These are phyloP conservation scores for Euglossa dilemma DNA, from an alignment of 1,140 invertebrate genomes.

Conservation along the genomic window DNA sequence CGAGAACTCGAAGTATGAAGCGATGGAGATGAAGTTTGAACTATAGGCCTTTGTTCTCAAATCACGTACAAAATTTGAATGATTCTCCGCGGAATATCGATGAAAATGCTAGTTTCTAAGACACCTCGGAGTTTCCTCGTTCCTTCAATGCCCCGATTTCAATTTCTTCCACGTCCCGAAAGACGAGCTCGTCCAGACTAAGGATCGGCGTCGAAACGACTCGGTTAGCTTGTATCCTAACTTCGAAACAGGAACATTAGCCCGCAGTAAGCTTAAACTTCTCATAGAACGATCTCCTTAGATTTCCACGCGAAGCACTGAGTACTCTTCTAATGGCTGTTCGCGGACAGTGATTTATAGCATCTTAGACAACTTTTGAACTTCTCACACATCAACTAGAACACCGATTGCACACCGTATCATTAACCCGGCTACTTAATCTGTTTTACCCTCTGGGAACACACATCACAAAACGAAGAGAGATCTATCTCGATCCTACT, in stretches of 20 bases:
- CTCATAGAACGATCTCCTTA: background rate
- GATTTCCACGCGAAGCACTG: background rate
- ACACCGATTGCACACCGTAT: background rate
- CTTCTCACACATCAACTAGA: background rate
- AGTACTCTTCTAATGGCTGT: background rate
- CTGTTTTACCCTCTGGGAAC: background rate
- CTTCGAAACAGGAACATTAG: background rate
- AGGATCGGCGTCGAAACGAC: too few species aligned
- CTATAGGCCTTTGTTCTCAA: conserved; percentile 16
- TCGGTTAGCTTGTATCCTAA: background rate
- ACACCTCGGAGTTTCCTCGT: background rate
- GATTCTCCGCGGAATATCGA: background rate
- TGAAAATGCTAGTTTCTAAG: background rate
- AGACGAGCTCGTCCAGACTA: background rate
- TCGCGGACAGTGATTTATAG: background rate
- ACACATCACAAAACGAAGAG: background rate
- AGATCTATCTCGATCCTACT: background rate
- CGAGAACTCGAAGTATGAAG: background rate
- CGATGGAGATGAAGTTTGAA: background rate
- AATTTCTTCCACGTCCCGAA: too few species aligned
- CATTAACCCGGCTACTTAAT: background rate
- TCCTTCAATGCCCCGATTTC: background rate
- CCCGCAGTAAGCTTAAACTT: too few species aligned
- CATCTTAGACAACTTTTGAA: too few species aligned
- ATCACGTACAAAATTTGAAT: conserved; percentile 20